Base-by-base conservation (phyloP, 2,113 vertebrate genomes). In the Strix uralensis region DNA sequence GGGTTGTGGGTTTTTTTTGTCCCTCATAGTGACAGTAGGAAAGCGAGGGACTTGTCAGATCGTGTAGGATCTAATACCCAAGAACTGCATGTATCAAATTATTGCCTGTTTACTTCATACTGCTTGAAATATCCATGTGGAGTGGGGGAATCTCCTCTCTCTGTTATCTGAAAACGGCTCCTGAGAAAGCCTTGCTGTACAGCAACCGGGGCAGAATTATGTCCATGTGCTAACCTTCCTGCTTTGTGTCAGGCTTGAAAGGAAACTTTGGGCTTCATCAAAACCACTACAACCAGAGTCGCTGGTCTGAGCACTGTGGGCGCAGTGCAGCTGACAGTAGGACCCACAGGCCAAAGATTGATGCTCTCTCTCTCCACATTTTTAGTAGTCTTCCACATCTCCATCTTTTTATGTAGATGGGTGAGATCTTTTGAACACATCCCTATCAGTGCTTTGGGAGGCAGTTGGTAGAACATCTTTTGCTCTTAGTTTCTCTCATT, bases 311-410 rank as follows among this genome's bases (percentile, higher is more conserved):
- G 79, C 69, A 38, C 32, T 16, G 18, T 67, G 44, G 51, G 29
- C 0, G 0, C 57, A 46, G 40, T n/a, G 44, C n/a, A 63, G 16
- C 46, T 75, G 59, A 34, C 63, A 2, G 2, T 7, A 74, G 44
- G 79, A 52, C 26, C 58, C 42, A 12, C 1, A 32, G 49, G 23
- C 3, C 7, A 40, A 81, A 57, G 47, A 61, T 7, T 78, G 0
- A 2, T 46, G 15, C 19, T 66, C 27, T 3, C 16, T 18, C 82
- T 4, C 10, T 93, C 51, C 40, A 15, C 4, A 2, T 52, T n/a
- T 77, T 75, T 27, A 69, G 10, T 44, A 27, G 5, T 52, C 72
- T 78, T 79, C 46, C n/a, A 32, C 30, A 46, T 58, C 51, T 61
- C n/a, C 57, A 26, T 42, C 23, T 82, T 57, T 46, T 80, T 59